These are phyloP conservation scores for Heterohyrax brucei DNA, from an alignment of 2,797 vertebrate species.

Conservation along the genomic window DNA sequence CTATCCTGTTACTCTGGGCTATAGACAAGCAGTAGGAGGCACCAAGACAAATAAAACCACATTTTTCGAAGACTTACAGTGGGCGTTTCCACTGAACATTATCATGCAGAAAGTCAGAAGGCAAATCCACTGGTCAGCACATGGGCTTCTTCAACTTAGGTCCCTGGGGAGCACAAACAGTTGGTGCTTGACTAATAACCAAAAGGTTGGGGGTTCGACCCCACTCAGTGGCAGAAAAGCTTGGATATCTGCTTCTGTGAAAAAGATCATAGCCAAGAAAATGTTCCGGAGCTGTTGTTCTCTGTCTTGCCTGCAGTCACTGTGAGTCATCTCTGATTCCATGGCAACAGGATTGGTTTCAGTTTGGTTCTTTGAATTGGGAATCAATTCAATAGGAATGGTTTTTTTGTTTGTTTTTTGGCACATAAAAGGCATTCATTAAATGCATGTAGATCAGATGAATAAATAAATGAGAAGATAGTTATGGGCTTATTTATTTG, in stretches of 20 bases:
- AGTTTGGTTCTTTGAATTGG: background rate
- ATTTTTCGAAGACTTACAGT: background rate
- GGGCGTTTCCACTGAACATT: background rate
- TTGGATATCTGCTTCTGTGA: background rate
- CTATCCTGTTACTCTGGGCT: background rate
- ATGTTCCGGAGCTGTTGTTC: background rate
- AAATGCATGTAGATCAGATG: background rate
- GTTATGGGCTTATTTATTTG: background rate
- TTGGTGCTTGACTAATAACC: too few species aligned
- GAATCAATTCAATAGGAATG: background rate
- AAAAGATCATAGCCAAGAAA: background rate
- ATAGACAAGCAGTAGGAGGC: background rate
- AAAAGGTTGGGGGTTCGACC: too few species aligned
- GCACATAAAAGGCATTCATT: background rate
- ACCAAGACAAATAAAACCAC: background rate
- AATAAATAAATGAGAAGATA: constrained; percentile 46
- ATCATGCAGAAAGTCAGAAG: background rate
- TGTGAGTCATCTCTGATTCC: background rate
- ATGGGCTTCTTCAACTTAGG: too few species aligned
- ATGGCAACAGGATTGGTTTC: background rate
- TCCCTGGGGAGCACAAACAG: too few species aligned
- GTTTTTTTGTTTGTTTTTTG: background rate
- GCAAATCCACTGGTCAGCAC: background rate
- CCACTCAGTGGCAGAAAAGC: background rate
- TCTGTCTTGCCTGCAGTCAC: background rate